Base-by-base conservation (phyloP, 1,140 invertebrate species). In the Dinothrombium tinctorium region DNA sequence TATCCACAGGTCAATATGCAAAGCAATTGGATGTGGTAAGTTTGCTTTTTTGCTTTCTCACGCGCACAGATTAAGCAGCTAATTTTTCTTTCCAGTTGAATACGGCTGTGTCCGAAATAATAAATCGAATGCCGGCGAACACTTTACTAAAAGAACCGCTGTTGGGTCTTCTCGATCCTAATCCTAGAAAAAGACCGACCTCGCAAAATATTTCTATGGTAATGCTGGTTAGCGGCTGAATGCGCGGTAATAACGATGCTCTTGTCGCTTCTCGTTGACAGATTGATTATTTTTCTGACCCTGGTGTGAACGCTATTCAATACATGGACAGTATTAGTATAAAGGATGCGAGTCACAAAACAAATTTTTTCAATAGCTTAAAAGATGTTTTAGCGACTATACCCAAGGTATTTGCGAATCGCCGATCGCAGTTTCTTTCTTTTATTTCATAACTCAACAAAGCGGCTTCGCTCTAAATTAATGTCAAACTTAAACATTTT, bases 11-110 rank as follows among this genome's bases (percentile, higher is more conserved):
- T 32, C 68, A 73, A 32, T 94, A 94, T 59, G 59, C 73, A 44
- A 89, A 84, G 58, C 83, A 90, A 63, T 59, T 90, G 22, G 84
- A 92, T 57, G 63, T 68, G 63, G 87, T 95, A 63, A 72, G 73
- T 70, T 44, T 41, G n/a, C 4, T 35, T 35, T 8, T 35, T 32
- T 32, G 5, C 32, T 33, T 8, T 17, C 15, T 17, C 32, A 17
- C 20, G 12, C 17, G 21, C 32, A 33, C 20, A 17, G 14, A 33
- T 32, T 32, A 15, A 32, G n/a, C 12, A 32, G 12, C 29, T 32
- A 14, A 32, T 32, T 7, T 32, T 28, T n/a, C n/a, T 22, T 20
- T 47, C 20, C 58, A 83, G 80, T 57, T 87, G 49, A 73, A 82
- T 42, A 72, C 79, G 43, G 69, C 74, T 58, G 71, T 89, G 33